Evolutionary conservation across 2,113 vertebrate species (phyloP).

Genomic region (Sinocyclocheilus rhinocerous): DNA sequence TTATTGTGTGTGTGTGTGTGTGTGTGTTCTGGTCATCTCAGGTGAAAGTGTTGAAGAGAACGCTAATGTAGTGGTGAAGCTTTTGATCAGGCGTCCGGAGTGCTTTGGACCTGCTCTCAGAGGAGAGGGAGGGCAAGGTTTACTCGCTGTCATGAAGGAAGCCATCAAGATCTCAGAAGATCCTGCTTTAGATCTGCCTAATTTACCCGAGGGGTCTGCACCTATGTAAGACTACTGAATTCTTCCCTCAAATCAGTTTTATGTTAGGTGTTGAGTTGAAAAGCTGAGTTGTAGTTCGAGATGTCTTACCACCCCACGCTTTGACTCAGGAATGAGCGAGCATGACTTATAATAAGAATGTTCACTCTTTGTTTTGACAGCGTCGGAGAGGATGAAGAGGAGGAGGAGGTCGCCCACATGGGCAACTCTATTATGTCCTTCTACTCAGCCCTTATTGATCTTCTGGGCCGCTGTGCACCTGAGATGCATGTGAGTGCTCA

Average conservation of each 20-base stretch:
- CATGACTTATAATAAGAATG: constrained; percentile 3
- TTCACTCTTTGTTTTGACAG: constrained; percentile 63
- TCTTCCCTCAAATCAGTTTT: background rate
- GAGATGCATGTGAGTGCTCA: constrained; percentile 90
- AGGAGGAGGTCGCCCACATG: constrained; percentile 90
- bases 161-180: constrained; percentile 94
- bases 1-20: too few species aligned
- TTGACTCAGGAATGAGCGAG: background rate
- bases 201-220: constrained; percentile 42
- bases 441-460: constrained; percentile 96
- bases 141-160: constrained; percentile 89
- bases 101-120: constrained; percentile 95
- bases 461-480: constrained; percentile 95
- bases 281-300: background rate
- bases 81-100: constrained; percentile 93
- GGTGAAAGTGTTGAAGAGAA: constrained; percentile 99
- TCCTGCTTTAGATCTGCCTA: constrained; percentile 87
- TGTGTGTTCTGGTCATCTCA: constrained; percentile 61
- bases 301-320: background rate
- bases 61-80: constrained; percentile 94
- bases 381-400: constrained; percentile 76
- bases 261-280: background rate
- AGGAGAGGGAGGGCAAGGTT: constrained; percentile 93
- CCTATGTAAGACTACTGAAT: constrained; percentile 60
- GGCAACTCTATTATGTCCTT: constrained; percentile 99